Conservation (phyloP, 1,140 invertebrate species). For the Halotydeus destructor region DNA sequence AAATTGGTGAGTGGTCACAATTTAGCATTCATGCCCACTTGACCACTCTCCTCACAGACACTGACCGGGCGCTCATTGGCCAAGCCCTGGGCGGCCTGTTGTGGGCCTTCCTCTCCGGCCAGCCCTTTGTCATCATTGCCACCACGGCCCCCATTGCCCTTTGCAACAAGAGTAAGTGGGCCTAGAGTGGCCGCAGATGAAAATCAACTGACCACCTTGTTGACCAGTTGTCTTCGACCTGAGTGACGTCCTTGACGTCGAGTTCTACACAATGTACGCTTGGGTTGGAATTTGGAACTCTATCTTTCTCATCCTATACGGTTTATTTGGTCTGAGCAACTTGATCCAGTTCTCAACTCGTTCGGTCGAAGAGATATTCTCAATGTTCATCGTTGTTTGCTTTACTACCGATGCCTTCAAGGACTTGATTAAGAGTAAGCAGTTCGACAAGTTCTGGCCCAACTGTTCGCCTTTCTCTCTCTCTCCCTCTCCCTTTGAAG, state of each 20-base stretch:
- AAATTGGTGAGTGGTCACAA: conserved; percentile 23
- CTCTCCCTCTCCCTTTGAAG: neutral
- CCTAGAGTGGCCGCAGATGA: too few relatives aligned
- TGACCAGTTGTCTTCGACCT: conserved; percentile 28
- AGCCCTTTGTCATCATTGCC: conserved; percentile 30
- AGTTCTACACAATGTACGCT: conserved; percentile 32
- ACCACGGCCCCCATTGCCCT: conserved; percentile 33
- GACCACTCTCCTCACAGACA: conserved; percentile 21
- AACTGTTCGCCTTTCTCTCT: neutral
- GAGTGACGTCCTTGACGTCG: conserved; percentile 25
- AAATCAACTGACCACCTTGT: too few relatives aligned
- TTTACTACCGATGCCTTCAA: conserved; percentile 30
- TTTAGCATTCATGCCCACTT: conserved; percentile 1
- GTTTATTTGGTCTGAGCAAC: conserved; percentile 27
- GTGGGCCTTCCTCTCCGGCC: conserved; percentile 28
- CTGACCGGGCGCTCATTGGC: conserved; percentile 31
- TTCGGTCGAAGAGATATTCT: conserved; percentile 34
- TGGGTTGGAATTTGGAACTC: conserved; percentile 32
- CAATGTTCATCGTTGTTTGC: conserved; percentile 31
- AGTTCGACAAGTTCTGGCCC: neutral
- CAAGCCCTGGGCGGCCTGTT: conserved; percentile 31
- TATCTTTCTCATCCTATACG: conserved; percentile 30
- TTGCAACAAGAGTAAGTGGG: conserved; percentile 29
- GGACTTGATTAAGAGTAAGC: conserved; percentile 30
- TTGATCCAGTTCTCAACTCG: conserved; percentile 29